Percentiles rank a stretch among this genome's conserved stretches.
Evolutionary conservation across 1,140 invertebrate species (phyloP).

Genomic region (Aleiodes sp.): DNA sequence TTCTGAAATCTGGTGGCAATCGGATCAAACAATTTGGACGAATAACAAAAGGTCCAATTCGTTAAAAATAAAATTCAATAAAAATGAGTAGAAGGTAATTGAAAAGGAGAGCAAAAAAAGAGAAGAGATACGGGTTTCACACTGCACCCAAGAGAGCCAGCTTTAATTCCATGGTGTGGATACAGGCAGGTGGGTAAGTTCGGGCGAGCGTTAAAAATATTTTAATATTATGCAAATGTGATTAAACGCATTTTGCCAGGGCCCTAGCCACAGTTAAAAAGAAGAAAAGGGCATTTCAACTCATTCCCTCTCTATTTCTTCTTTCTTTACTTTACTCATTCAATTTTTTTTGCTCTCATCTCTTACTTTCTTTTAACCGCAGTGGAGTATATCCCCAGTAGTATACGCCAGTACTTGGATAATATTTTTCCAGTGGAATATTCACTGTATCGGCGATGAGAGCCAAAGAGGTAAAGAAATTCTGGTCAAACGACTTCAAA

Average conservation of each 20-base stretch:
- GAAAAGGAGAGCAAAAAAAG: slow-evolving; percentile 20
- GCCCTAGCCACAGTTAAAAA: background rate
- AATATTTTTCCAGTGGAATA: slow-evolving; percentile 7
- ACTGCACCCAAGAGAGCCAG: slow-evolving; percentile 50
- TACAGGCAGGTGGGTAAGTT: slow-evolving; percentile 40
- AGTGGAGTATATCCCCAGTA: background rate
- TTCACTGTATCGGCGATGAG: background rate
- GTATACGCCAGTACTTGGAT: background rate
- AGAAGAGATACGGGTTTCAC: slow-evolving; percentile 32
- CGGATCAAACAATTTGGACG: background rate
- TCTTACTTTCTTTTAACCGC: slow-evolving; percentile 7
- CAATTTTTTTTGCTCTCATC: background rate
- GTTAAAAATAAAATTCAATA: slow-evolving; percentile 9
- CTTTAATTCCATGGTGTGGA: slow-evolving; percentile 42
- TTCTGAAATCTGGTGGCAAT: background rate
- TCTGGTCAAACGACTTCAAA: background rate
- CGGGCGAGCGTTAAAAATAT: slow-evolving; percentile 55
- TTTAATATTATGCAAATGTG: slow-evolving; percentile 63
- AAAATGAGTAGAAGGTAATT: slow-evolving; percentile 27
- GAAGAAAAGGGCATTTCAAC: slow-evolving; percentile 10
- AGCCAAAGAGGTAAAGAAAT: background rate
- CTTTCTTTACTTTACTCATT: background rate
- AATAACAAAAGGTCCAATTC: slow-evolving; percentile 3
- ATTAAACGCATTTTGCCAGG: slow-evolving; percentile 45
- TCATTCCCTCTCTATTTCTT: background rate